A percentile compares a stretch with the other conserved stretches of the same genome.
These are phyloP conservation scores for Vicugna pacos DNA, from an alignment of 2,113 vertebrate genomes.

Conservation along the genomic window DNA sequence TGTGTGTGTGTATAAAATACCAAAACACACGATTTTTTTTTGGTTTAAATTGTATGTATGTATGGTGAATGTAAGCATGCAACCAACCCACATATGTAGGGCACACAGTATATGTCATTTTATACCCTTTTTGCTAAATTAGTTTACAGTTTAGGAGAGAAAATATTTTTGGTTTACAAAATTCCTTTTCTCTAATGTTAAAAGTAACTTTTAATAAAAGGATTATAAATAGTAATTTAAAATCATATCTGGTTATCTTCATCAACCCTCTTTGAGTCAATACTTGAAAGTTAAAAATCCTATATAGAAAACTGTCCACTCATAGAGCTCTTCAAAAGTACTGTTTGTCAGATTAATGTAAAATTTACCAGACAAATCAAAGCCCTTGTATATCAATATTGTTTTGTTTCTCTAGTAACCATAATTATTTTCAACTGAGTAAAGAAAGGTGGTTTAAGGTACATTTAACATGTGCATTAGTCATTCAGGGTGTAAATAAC, in stretches of 20 bases:
- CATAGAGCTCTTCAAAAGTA: background rate
- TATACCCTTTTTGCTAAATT: background rate
- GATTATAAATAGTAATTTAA: background rate
- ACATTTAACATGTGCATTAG: background rate
- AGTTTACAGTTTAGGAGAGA: background rate
- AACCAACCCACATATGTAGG: background rate
- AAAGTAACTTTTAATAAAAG: background rate
- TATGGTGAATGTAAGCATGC: background rate
- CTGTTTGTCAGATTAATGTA: background rate
- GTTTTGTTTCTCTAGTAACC: background rate
- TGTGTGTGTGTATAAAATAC: background rate
- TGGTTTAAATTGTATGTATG: background rate
- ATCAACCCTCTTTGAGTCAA: background rate
- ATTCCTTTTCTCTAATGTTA: background rate
- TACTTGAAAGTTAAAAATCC: conserved; percentile 8
- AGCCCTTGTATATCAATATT: background rate
- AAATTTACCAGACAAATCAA: background rate
- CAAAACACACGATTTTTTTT: background rate
- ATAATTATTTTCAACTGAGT: background rate
- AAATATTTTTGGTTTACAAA: background rate
- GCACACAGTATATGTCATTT: background rate
- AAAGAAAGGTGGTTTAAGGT: background rate
- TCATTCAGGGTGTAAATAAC: background rate
- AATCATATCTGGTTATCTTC: background rate
- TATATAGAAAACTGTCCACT: background rate